Evolutionary conservation across 1,140 invertebrate genomes (phyloP).

Genomic region (Antheraea pernyi): DNA sequence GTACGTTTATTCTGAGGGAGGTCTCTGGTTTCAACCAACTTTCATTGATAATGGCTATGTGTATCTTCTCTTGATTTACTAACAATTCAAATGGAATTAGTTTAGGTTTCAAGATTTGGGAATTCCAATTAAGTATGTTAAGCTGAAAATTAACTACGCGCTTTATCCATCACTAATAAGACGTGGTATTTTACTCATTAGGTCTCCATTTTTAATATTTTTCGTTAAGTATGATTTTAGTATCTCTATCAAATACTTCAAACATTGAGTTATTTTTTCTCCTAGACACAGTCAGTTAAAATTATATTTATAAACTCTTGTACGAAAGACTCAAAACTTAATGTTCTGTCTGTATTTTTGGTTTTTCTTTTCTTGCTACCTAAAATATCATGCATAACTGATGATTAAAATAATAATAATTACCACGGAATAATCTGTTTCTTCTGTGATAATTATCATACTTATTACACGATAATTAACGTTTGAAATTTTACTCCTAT

Average conservation of each 20-base stretch:
- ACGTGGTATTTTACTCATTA: not conserved
- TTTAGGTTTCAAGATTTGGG: slow-evolving; percentile 8
- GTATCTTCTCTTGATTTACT: too few relatives aligned
- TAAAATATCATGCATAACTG: too few relatives aligned
- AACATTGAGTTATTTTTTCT: not conserved
- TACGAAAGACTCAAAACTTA: not conserved
- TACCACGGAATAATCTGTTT: too few relatives aligned
- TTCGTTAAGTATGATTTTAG: too few relatives aligned
- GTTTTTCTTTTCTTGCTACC: not conserved
- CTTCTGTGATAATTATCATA: too few relatives aligned
- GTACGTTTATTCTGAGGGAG: not conserved
- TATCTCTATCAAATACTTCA: not conserved
- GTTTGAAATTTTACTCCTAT: too few relatives aligned
- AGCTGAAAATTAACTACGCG: not conserved
- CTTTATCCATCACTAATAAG: not conserved
- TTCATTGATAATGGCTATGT: too few relatives aligned
- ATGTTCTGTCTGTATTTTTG: not conserved
- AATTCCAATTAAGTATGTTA: slow-evolving; percentile 8
- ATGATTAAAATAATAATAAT: too few relatives aligned
- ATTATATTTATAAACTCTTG: not conserved
- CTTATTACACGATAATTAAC: too few relatives aligned
- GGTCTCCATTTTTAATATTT: not conserved
- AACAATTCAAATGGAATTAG: too few relatives aligned
- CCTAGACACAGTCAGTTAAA: not conserved
- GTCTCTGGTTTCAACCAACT: not conserved